phyloP scores from a whole-genome alignment of 2,113 vertebrate species.

The Mirza zaza region DNA sequence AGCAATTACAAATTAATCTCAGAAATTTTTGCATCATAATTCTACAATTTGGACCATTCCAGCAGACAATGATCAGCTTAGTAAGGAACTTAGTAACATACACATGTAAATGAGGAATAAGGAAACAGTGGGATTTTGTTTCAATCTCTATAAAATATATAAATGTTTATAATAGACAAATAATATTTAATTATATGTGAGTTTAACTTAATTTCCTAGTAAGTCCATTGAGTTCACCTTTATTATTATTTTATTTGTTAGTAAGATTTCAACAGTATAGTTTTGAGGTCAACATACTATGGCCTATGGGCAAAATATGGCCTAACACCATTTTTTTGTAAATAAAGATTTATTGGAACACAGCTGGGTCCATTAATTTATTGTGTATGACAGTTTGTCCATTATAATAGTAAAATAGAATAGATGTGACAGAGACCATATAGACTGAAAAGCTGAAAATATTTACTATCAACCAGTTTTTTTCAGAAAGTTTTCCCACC shows the following conservation, averaged over 20 bases:
- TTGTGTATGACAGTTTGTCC: not conserved
- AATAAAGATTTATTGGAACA: constrained; percentile 34
- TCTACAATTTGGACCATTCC: not conserved
- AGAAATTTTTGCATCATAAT: not conserved
- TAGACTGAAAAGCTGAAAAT: not conserved
- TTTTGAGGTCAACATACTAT: not conserved
- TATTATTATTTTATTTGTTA: not conserved
- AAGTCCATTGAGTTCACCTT: not conserved
- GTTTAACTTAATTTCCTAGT: not conserved
- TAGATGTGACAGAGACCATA: not conserved
- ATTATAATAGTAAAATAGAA: not conserved
- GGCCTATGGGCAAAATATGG: not conserved
- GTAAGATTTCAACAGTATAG: not conserved
- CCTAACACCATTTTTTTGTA: not conserved
- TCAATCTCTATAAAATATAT: not conserved
- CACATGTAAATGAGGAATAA: not conserved
- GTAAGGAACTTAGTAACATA: not conserved
- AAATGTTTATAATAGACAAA: not conserved
- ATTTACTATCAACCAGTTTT: not conserved
- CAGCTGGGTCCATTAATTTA: not conserved
- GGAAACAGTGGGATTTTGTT: not conserved
- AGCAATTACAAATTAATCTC: not conserved
- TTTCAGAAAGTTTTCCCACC: not conserved
- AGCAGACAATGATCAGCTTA: not conserved
- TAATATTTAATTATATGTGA: not conserved